phyloP scores from a whole-genome alignment of 2,113 vertebrate species.

The Alectura lathami region DNA sequence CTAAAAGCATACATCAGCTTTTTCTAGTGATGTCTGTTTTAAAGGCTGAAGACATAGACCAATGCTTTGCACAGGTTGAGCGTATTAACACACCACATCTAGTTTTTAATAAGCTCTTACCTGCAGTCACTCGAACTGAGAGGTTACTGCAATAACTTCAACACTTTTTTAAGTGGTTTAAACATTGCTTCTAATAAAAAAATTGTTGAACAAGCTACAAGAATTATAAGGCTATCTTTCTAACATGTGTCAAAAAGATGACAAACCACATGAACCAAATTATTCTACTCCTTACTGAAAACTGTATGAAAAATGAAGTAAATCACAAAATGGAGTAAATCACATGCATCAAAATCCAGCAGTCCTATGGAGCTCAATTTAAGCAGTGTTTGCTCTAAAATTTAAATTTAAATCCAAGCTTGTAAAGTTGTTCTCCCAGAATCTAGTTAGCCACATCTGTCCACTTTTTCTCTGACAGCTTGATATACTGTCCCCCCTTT shows the following conservation, averaged over 20 bases:
- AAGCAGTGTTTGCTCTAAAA: constrained; percentile 57
- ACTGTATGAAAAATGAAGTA: constrained; percentile 39
- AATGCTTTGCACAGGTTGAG: neutral
- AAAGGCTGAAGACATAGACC: neutral
- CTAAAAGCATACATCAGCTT: neutral
- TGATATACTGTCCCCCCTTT: constrained; percentile 65
- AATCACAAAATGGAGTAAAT: constrained; percentile 31
- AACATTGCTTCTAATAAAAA: constrained; percentile 58
- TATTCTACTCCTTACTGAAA: constrained; percentile 31
- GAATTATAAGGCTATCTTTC: neutral
- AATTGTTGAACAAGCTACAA: neutral
- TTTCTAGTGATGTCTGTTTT: neutral
- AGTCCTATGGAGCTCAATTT: neutral
- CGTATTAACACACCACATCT: neutral
- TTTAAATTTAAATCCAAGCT: constrained; percentile 45
- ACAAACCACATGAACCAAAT: constrained; percentile 10
- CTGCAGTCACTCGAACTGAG: neutral
- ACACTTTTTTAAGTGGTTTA: constrained; percentile 20
- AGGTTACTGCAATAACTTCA: neutral
- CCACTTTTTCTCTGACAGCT: constrained; percentile 67
- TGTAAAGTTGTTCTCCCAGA: constrained; percentile 50
- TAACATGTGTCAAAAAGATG: neutral
- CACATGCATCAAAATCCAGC: neutral
- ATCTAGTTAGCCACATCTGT: constrained; percentile 60
- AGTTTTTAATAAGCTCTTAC: neutral